Conservation (phyloP, 1,140 invertebrate species). For the Ctenoplectra terminalis region DNA sequence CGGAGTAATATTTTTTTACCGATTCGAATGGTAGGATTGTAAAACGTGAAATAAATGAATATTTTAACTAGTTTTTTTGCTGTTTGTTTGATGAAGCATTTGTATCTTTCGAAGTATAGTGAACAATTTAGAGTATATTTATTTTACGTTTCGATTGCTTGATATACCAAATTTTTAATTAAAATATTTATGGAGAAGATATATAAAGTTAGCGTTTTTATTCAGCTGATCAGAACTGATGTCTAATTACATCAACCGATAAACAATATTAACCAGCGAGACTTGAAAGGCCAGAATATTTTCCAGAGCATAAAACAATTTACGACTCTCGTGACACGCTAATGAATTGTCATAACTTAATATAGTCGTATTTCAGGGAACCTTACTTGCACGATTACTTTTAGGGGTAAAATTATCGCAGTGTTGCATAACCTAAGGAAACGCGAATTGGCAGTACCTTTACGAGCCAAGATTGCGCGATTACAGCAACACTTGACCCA, state of each 20-base stretch:
- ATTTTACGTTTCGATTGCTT: not conserved
- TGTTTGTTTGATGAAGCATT: no score
- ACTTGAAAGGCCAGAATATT: not conserved
- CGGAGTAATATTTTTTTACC: not conserved
- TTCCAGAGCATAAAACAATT: not conserved
- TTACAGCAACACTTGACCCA: slow-evolving; percentile 51
- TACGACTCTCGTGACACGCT: not conserved
- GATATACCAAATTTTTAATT: no score
- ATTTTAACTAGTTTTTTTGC: not conserved
- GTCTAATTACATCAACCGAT: no score
- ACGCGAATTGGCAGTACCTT: slow-evolving; percentile 46
- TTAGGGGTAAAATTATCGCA: not conserved
- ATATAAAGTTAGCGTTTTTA: no score
- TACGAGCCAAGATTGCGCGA: slow-evolving; percentile 50
- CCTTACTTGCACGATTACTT: not conserved
- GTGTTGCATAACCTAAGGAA: slow-evolving; percentile 30
- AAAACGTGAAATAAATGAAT: not conserved
- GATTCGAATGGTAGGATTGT: not conserved
- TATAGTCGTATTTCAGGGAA: slow-evolving; percentile 12
- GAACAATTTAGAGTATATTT: no score
- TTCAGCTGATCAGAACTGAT: no score
- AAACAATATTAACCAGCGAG: no score
- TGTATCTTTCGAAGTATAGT: no score
- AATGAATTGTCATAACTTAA: not conserved
- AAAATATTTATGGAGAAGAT: no score